Conservation (phyloP, 2,797 vertebrate species). For the Danio aesculapii region DNA sequence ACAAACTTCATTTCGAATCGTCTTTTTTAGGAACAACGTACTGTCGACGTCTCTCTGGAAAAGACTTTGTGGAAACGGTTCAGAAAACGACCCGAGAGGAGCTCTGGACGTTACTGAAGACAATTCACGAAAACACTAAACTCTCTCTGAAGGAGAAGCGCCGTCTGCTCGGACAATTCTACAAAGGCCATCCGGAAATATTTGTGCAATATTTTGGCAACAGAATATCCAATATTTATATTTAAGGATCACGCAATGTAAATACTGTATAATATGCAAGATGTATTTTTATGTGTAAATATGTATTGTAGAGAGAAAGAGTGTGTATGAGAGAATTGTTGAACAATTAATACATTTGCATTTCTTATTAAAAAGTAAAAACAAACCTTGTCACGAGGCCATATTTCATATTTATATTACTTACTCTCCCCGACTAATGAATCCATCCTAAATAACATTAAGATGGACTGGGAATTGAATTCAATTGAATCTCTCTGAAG, state of each 20-base stretch:
- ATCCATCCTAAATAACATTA: too few species aligned
- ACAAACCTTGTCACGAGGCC: too few species aligned
- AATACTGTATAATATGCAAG: slow-evolving; percentile 48
- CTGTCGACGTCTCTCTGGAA: slow-evolving; percentile 82
- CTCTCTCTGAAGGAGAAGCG: slow-evolving; percentile 90
- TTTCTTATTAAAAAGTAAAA: background rate
- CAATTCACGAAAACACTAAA: slow-evolving; percentile 88
- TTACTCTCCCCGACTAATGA: too few species aligned
- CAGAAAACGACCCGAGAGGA: slow-evolving; percentile 90
- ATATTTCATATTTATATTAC: too few species aligned
- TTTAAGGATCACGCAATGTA: slow-evolving; percentile 57
- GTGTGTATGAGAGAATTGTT: slow-evolving; percentile 40
- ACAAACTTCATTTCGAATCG: background rate
- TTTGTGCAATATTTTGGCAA: slow-evolving; percentile 95
- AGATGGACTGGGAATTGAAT: too few species aligned
- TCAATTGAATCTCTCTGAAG: too few species aligned
- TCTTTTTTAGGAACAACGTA: slow-evolving; percentile 81
- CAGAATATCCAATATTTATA: slow-evolving; percentile 79
- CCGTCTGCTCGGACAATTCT: slow-evolving; percentile 90
- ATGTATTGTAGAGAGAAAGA: slow-evolving; percentile 44
- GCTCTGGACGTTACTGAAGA: slow-evolving; percentile 84
- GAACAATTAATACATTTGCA: background rate
- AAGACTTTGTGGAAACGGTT: slow-evolving; percentile 76
- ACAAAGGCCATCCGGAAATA: slow-evolving; percentile 90
- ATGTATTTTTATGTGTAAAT: slow-evolving; percentile 60